Conservation (phyloP, 2,888 invertebrate species). For the Periphyllus acericola region DNA sequence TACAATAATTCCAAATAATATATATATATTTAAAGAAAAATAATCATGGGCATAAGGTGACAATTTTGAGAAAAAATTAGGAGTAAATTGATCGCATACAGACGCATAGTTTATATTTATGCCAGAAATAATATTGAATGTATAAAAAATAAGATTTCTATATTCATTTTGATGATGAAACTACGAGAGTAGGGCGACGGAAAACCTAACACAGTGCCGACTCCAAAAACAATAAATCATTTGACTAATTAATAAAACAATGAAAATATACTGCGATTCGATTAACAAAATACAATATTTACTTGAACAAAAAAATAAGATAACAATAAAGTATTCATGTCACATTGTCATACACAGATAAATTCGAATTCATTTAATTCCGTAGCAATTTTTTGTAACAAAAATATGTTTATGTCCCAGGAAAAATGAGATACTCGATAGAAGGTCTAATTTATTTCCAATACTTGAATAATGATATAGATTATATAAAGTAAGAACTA, state of each 20-base stretch:
- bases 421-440: background rate
- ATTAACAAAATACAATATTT: background rate
- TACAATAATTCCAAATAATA: background rate
- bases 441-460: no score
- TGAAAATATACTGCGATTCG: background rate
- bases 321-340: background rate
- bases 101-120: constrained; percentile 2
- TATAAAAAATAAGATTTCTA: constrained; percentile 33
- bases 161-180: constrained; percentile 27
- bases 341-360: background rate
- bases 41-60: constrained; percentile 41
- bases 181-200: background rate
- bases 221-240: constrained; percentile 20
- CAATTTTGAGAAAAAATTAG: background rate
- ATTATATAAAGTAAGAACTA: no score
- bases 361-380: background rate
- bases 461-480: no score
- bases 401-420: background rate
- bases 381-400: background rate
- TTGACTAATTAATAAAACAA: constrained; percentile 18
- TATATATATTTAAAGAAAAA: constrained; percentile 12
- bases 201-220: background rate
- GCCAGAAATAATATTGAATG: background rate
- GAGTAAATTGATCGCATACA: no score
- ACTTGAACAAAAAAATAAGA: background rate